A percentile compares a stretch with the other conserved stretches of the same genome.
Evolutionary conservation across 2,797 vertebrate species (phyloP).

Genomic region (Zonotrichia albicollis): DNA sequence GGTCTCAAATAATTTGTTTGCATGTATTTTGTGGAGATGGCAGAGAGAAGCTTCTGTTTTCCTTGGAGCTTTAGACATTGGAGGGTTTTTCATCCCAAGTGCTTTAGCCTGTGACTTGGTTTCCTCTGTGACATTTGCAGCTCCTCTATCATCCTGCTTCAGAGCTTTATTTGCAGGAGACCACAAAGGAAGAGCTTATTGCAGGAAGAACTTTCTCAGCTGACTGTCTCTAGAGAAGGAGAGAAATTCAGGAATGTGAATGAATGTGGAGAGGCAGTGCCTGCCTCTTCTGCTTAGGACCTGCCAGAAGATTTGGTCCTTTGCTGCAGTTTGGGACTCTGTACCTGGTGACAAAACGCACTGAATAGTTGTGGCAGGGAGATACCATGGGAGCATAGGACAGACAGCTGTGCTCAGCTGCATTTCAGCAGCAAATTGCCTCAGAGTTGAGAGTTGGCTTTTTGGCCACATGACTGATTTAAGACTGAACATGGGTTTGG

Average conservation of each 20-base stretch:
- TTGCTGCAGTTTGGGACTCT: neutral
- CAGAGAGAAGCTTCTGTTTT: neutral
- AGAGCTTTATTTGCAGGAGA: neutral
- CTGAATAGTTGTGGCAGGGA: neutral
- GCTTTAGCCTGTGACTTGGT: neutral
- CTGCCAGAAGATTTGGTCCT: neutral
- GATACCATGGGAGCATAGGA: accelerated
- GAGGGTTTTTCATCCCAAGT: too few species aligned
- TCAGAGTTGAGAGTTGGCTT: neutral
- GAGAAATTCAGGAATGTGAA: neutral
- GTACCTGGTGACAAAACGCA: neutral
- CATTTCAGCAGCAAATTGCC: neutral
- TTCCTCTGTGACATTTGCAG: neutral
- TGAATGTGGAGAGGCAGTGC: neutral
- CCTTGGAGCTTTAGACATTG: neutral
- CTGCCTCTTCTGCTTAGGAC: neutral
- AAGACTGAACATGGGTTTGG: neutral
- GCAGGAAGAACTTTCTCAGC: neutral
- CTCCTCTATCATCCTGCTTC: neutral
- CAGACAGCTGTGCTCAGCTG: neutral
- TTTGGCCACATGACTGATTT: neutral
- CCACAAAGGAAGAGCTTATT: neutral
- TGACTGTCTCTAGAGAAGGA: neutral
- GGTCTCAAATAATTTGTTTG: neutral
- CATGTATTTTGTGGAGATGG: neutral